These are phyloP conservation scores for Enteromius afrohamiltoni DNA, from an alignment of 2,797 vertebrate species.

Conservation along the genomic window DNA sequence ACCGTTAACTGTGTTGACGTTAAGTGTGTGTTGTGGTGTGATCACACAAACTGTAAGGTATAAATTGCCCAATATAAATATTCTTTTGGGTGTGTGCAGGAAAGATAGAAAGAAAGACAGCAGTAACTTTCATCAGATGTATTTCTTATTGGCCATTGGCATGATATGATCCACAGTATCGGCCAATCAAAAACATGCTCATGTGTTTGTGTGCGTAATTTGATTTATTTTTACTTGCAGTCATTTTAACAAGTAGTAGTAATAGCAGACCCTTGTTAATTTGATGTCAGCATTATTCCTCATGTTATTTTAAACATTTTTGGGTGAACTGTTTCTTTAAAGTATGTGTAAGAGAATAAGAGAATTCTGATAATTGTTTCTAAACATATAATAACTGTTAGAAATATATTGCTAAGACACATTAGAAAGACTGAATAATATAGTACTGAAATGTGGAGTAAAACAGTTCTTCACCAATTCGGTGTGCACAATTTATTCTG, in stretches of 20 bases:
- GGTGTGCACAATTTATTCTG: too few relatives aligned
- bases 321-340: not conserved
- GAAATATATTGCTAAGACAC: too few relatives aligned
- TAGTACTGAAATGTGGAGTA: too few relatives aligned
- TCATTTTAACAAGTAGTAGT: not conserved
- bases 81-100: slow-evolving; percentile 53
- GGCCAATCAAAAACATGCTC: slow-evolving; percentile 47
- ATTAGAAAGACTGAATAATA: too few relatives aligned
- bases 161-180: slow-evolving; percentile 53
- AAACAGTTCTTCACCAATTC: too few relatives aligned
- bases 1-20: not conserved
- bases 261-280: not conserved
- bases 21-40: slow-evolving; percentile 17
- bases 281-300: not conserved
- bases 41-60: slow-evolving; percentile 12
- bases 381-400: too few relatives aligned
- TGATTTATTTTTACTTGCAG: not conserved
- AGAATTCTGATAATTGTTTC: too few relatives aligned
- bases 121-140: slow-evolving; percentile 49
- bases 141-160: slow-evolving; percentile 49
- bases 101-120: not conserved
- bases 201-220: not conserved
- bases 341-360: too few relatives aligned
- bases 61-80: slow-evolving; percentile 21
- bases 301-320: not conserved